phyloP scores from a whole-genome alignment of 92 coral and sea anemone species.

The Anthopleura xanthogrammica region DNA sequence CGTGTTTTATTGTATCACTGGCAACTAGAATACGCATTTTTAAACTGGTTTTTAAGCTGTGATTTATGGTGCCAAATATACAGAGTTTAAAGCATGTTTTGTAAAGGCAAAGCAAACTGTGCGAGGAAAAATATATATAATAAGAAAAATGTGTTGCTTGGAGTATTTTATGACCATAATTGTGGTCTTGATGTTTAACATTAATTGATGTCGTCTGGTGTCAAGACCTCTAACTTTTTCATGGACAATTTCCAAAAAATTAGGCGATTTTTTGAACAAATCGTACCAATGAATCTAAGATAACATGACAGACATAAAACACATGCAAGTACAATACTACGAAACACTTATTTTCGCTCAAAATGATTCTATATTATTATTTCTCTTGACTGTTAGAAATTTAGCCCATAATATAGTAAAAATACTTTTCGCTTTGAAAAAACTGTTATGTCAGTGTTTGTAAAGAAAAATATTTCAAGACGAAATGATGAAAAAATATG shows the following conservation, averaged over 20 bases:
- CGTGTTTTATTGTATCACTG: neutral
- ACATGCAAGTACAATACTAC: neutral
- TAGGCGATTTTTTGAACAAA: neutral
- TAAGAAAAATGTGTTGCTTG: neutral
- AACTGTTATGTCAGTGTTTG: too few species aligned
- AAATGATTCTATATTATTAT: neutral
- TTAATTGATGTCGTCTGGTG: neutral
- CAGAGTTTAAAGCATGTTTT: too few species aligned
- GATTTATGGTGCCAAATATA: too few species aligned
- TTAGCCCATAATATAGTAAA: neutral
- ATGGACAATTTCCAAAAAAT: conserved; percentile 2
- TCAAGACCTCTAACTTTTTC: neutral
- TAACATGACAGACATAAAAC: conserved; percentile 2
- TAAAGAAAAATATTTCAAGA: too few species aligned
- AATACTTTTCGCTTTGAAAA: too few species aligned
- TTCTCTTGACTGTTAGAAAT: neutral
- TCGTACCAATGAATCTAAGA: neutral
- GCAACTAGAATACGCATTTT: too few species aligned
- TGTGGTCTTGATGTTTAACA: neutral
- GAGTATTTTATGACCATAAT: neutral
- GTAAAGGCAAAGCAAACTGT: neutral
- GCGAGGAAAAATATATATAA: too few species aligned
- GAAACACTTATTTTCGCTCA: neutral
- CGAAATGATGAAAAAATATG: too few species aligned
- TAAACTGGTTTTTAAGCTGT: too few species aligned